phyloP scores from a whole-genome alignment of 35 echinoderm and acorn worm genomes.

The Strongylocentrotus purpuratus region DNA sequence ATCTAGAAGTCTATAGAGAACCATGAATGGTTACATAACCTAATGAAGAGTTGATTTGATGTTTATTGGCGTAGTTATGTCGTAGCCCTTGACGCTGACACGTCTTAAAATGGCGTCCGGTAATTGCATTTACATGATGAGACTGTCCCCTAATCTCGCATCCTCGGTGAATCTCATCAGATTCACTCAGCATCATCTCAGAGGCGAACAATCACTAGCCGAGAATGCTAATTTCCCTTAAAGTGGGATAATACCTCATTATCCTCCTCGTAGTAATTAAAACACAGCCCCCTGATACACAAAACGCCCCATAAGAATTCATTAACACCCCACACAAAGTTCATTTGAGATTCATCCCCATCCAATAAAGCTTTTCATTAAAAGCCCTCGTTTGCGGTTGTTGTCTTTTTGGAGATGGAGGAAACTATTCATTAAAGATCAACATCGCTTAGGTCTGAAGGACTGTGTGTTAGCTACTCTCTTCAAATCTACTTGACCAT shows the following conservation, averaged over 20 bases:
- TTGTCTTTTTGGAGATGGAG: neutral
- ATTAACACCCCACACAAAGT: neutral
- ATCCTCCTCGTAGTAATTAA: constrained; percentile 12
- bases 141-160: constrained; percentile 13
- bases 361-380: constrained; percentile 52
- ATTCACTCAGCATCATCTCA: neutral
- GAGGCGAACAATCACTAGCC: neutral
- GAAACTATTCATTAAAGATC: constrained; percentile 45
- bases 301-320: neutral
- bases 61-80: constrained; percentile 3
- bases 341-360: neutral
- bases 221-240: constrained; percentile 20
- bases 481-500: constrained; percentile 11
- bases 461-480: constrained; percentile 21
- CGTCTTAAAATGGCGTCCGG: constrained; percentile 14
- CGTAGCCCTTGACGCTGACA: constrained; percentile 16
- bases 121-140: constrained; percentile 41
- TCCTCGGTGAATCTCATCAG: neutral
- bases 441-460: constrained; percentile 20
- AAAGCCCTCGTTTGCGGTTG: constrained; percentile 21
- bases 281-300: neutral
- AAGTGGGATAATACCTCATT: constrained; percentile 43
- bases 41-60: constrained; percentile 41
- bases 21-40: neutral
- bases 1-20: neutral